Conservation (phyloP, 2,888 invertebrate genomes). For the Drosophila prolongata region DNA sequence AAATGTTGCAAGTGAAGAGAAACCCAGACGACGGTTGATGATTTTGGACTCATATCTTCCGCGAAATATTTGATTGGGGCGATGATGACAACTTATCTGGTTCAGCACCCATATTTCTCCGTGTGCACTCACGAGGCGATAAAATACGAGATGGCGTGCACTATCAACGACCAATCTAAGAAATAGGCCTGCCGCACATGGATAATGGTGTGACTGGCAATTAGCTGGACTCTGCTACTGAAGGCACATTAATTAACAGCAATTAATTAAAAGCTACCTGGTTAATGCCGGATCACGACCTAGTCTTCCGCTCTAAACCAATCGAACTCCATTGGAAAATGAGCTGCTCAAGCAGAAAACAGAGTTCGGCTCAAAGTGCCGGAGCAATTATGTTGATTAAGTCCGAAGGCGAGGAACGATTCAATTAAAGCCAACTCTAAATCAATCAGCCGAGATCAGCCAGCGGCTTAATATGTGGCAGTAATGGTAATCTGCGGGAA, state of each 20-base stretch:
- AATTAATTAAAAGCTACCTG: constrained; percentile 67
- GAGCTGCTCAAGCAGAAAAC: constrained; percentile 38
- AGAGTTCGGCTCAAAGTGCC: constrained; percentile 17
- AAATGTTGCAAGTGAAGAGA: no score
- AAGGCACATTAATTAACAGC: constrained; percentile 57
- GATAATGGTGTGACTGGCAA: constrained; percentile 69
- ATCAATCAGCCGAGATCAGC: constrained; percentile 69
- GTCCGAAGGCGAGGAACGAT: constrained; percentile 58
- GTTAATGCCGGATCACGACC: constrained; percentile 33
- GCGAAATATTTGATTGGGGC: no score
- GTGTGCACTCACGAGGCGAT: constrained; percentile 14
- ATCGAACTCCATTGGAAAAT: constrained; percentile 5
- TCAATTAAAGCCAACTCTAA: constrained; percentile 76
- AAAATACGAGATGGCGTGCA: constrained; percentile 48
- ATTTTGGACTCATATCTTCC: no score
- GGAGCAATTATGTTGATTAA: constrained; percentile 80
- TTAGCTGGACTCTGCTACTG: constrained; percentile 54
- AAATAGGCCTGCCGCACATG: constrained; percentile 31
- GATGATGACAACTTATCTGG: no score
- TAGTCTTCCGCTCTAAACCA: constrained; percentile 12
- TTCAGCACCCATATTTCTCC: not conserved
- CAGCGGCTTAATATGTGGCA: constrained; percentile 26
- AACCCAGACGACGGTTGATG: no score
- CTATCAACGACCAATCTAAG: constrained; percentile 62
- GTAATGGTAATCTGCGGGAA: constrained; percentile 43